Percentiles rank a stretch among this genome's conserved stretches.
phyloP scores from a whole-genome alignment of 2,113 vertebrate species.

The Picathartes gymnocephalus region DNA sequence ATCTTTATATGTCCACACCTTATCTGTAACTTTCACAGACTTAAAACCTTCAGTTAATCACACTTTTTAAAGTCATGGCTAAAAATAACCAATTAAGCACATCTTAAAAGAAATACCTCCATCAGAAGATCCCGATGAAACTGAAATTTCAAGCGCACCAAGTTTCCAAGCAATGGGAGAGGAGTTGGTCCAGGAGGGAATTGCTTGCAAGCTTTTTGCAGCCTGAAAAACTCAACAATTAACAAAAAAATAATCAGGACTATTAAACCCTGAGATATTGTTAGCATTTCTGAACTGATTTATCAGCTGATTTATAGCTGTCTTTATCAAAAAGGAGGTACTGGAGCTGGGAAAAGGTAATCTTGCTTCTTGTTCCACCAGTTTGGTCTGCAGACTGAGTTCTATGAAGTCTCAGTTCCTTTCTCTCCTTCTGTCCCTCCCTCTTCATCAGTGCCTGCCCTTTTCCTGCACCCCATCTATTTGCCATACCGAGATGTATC shows the following conservation, averaged over 20 bases:
- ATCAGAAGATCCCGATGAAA: conserved; percentile 47
- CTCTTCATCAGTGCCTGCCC: neutral
- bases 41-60: neutral
- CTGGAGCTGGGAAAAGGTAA: neutral
- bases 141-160: conserved; percentile 32
- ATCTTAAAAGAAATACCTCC: conserved; percentile 37
- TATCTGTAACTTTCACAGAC: neutral
- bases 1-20: neutral
- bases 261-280: neutral
- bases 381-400: neutral
- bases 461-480: neutral
- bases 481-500: neutral
- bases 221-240: conserved; percentile 29
- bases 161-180: conserved; percentile 51
- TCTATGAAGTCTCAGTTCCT: neutral
- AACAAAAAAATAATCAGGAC: neutral
- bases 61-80: neutral
- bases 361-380: conserved; percentile 9
- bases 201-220: neutral
- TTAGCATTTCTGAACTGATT: conserved; percentile 28
- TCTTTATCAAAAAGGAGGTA: neutral
- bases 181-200: conserved; percentile 54
- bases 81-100: neutral
- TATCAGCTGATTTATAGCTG: neutral
- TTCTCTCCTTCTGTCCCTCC: conserved; percentile 49